Evolutionary conservation across 2,888 invertebrate species (phyloP).

Genomic region (Holacanthella duospinosa): DNA sequence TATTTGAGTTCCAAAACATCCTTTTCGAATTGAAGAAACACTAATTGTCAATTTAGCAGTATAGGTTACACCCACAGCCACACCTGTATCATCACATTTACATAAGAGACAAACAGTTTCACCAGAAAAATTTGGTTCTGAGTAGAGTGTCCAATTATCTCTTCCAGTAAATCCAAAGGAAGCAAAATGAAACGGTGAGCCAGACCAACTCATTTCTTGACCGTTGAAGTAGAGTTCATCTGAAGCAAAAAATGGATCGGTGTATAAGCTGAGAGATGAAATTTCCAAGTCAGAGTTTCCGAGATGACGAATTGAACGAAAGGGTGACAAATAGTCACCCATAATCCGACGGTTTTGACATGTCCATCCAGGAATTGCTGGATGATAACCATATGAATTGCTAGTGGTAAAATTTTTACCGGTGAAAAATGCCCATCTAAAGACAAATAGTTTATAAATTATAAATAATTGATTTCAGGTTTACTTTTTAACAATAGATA

Average conservation of each 20-base stretch:
- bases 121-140: conserved; percentile 1
- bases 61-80: neutral
- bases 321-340: neutral
- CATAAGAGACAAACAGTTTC: neutral
- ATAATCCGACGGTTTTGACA: neutral
- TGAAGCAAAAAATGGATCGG: neutral
- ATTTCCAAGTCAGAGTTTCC: conserved; percentile 3
- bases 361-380: conserved; percentile 6
- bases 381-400: conserved; percentile 8
- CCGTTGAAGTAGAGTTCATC: conserved; percentile 7
- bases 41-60: neutral
- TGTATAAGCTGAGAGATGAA: conserved; percentile 1
- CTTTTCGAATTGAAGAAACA: neutral
- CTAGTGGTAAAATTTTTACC: neutral
- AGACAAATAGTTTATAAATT: too few relatives aligned
- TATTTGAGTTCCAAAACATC: conserved; percentile 1
- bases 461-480: too few relatives aligned
- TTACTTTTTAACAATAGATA: too few relatives aligned
- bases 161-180: conserved; percentile 8
- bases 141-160: conserved; percentile 8
- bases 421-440: conserved; percentile 7
- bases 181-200: neutral
- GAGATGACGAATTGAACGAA: conserved; percentile 4
- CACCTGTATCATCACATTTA: neutral
- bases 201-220: neutral